phyloP scores from a whole-genome alignment of 2,113 vertebrate species.

The Epinephelus fuscoguttatus region DNA sequence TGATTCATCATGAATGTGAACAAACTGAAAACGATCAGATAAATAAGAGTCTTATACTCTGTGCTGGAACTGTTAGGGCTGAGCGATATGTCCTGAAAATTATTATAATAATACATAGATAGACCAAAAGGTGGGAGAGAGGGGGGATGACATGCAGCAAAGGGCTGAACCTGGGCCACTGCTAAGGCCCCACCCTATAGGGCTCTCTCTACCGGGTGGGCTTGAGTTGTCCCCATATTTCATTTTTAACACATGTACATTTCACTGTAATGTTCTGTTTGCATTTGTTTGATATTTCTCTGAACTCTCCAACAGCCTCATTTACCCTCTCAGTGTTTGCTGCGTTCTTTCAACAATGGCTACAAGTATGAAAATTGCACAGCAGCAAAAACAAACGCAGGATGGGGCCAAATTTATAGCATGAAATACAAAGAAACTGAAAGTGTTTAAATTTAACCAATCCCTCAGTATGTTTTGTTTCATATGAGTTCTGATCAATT shows the following conservation, averaged over 20 bases:
- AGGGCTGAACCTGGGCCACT: too few relatives aligned
- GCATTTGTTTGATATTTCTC: conserved; percentile 6
- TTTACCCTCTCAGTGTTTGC: background rate
- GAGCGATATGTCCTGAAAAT: too few relatives aligned
- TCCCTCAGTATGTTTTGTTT: background rate
- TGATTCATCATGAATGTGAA: too few relatives aligned
- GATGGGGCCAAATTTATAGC: background rate
- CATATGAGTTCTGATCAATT: background rate
- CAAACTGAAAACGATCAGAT: too few relatives aligned
- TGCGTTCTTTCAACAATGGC: background rate
- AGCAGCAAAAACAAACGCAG: background rate
- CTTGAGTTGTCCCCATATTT: background rate
- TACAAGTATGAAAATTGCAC: background rate
- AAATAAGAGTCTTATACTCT: too few relatives aligned
- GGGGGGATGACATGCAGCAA: too few relatives aligned
- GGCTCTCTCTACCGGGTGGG: too few relatives aligned
- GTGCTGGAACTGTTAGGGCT: too few relatives aligned
- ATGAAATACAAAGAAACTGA: background rate
- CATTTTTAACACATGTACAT: background rate
- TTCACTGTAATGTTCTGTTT: background rate
- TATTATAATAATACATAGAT: too few relatives aligned
- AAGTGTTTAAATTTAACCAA: background rate
- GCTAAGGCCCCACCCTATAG: too few relatives aligned
- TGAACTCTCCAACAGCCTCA: background rate
- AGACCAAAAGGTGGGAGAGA: too few relatives aligned